phyloP scores from a whole-genome alignment of 2,113 vertebrate genomes.

The Origma solitaria region DNA sequence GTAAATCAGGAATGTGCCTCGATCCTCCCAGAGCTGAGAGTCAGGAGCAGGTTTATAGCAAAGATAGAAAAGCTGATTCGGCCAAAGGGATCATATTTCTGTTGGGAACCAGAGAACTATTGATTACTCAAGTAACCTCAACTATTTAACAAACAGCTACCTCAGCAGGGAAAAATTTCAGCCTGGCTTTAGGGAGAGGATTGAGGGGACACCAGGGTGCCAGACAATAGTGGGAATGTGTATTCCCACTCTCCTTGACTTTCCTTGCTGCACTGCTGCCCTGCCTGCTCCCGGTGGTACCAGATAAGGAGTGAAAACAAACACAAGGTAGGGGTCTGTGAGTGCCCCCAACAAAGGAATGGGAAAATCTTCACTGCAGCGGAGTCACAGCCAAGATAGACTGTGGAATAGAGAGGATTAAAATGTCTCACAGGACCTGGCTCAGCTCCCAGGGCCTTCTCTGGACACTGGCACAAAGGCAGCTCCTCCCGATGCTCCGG shows the following conservation, averaged over 20 bases:
- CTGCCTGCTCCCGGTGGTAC: neutral
- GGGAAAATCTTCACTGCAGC: neutral
- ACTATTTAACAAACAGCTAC: neutral
- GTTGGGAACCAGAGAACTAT: neutral
- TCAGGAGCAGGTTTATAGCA: neutral
- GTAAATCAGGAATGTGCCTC: neutral
- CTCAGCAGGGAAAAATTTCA: conserved; percentile 6
- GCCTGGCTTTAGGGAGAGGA: neutral
- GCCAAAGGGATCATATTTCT: neutral
- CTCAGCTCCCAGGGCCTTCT: neutral
- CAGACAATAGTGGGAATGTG: neutral
- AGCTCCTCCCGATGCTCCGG: neutral
- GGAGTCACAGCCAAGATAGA: neutral
- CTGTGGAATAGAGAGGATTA: neutral
- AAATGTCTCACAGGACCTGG: neutral
- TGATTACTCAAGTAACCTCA: conserved; percentile 17
- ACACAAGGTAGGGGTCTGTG: neutral
- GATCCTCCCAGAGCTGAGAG: neutral
- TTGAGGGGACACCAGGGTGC: neutral
- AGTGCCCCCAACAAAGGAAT: neutral
- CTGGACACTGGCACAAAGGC: neutral
- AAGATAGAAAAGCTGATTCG: neutral
- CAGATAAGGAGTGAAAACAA: conserved; percentile 25
- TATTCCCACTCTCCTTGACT: neutral
- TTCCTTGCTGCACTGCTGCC: neutral